Conservation (phyloP, 92 coral and sea anemone species). For the Epizoanthus rinbou region DNA sequence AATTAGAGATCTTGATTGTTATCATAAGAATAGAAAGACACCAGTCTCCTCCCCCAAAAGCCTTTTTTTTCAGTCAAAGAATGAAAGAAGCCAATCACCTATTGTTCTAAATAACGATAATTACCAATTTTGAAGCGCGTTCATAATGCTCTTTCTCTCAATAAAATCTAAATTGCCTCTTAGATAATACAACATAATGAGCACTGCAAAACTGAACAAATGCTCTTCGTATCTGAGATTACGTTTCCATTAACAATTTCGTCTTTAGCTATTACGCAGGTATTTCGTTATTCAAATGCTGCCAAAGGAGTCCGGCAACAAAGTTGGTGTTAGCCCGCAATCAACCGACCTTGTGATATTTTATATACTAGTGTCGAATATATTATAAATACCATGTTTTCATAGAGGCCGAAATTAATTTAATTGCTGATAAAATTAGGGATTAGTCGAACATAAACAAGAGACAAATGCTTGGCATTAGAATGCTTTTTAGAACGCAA, state of each 20-base stretch:
- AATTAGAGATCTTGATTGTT: background rate
- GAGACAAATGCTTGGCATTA: background rate
- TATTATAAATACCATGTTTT: background rate
- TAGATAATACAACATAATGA: background rate
- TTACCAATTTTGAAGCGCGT: background rate
- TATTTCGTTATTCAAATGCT: background rate
- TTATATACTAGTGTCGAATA: background rate
- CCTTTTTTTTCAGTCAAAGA: background rate
- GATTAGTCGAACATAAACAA: slow-evolving; percentile 8
- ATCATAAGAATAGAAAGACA: background rate
- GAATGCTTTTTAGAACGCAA: background rate
- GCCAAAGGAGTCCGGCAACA: background rate
- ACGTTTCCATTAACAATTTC: background rate
- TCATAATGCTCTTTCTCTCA: slow-evolving; percentile 4
- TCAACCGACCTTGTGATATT: background rate
- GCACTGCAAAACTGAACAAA: background rate
- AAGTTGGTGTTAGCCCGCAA: background rate
- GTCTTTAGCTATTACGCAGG: background rate
- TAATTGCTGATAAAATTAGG: background rate
- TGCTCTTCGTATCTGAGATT: background rate
- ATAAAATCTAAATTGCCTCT: background rate
- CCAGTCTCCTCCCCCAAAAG: slow-evolving; percentile 8
- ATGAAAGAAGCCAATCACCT: background rate
- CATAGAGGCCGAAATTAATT: background rate
- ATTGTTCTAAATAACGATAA: slow-evolving; percentile 2